A percentile compares a stretch with the other conserved stretches of the same genome.
phyloP scores from a whole-genome alignment of 2,113 vertebrate species.

The Heteronetta atricapilla region DNA sequence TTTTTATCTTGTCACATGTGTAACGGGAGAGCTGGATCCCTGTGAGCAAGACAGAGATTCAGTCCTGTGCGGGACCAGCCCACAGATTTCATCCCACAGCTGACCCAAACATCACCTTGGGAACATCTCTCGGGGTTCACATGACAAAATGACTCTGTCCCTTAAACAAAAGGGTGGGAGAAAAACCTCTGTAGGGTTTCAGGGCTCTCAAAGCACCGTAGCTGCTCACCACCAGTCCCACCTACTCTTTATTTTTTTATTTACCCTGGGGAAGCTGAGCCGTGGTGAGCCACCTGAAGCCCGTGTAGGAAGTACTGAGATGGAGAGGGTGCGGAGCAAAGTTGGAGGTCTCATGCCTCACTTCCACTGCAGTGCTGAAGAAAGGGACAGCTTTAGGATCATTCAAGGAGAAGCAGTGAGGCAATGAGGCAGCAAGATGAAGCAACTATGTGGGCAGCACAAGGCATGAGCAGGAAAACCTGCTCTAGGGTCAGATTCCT shows the following conservation, averaged over 20 bases:
- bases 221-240: background rate
- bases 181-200: background rate
- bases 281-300: background rate
- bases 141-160: background rate
- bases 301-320: rapidly evolving
- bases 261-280: background rate
- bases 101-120: background rate
- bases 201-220: background rate
- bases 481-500: background rate
- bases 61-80: background rate
- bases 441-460: background rate
- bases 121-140: background rate
- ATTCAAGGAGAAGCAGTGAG: background rate
- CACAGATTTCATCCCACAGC: background rate
- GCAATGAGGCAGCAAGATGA: background rate
- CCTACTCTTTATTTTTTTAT: background rate
- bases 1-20: constrained; percentile 4
- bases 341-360: background rate
- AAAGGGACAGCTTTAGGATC: background rate
- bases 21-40: background rate
- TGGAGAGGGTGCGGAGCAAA: background rate
- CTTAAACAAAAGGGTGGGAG: background rate
- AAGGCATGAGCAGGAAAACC: background rate
- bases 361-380: background rate
- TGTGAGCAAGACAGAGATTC: background rate